A percentile compares a stretch with the other conserved stretches of the same genome.
Conservation (phyloP, 2,888 invertebrate species). For the Carpatolechia fugitivella region DNA sequence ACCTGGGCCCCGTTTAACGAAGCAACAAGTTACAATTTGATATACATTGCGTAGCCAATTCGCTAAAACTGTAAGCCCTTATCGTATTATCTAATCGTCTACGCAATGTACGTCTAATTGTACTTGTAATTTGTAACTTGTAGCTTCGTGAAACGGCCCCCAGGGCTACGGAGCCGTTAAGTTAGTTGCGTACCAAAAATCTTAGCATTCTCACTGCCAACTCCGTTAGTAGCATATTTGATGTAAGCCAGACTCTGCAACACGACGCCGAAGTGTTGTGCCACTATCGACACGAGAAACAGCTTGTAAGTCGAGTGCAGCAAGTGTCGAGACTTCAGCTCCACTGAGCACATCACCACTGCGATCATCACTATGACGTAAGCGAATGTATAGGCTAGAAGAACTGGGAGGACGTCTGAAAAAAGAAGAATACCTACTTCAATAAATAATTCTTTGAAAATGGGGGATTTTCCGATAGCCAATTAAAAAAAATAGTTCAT, state of each 20-base stretch:
- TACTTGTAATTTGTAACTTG: too few species aligned
- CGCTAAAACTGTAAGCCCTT: too few species aligned
- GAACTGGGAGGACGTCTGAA: slow-evolving; percentile 90
- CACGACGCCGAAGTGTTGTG: slow-evolving; percentile 85
- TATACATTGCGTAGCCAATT: too few species aligned
- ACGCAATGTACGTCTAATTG: too few species aligned
- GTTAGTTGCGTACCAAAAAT: slow-evolving; percentile 63
- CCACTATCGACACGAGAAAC: slow-evolving; percentile 84
- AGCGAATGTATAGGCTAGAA: slow-evolving; percentile 85
- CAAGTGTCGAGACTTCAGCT: slow-evolving; percentile 87
- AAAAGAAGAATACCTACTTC: not conserved
- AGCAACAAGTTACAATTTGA: too few species aligned
- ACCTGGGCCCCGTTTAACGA: too few species aligned
- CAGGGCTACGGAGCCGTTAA: too few species aligned
- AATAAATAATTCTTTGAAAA: not conserved
- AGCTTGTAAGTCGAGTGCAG: slow-evolving; percentile 94
- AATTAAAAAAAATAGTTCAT: too few species aligned
- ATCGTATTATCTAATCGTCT: too few species aligned
- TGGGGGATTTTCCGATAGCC: too few species aligned
- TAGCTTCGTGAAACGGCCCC: too few species aligned
- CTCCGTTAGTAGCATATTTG: slow-evolving; percentile 87
- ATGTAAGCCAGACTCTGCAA: slow-evolving; percentile 85
- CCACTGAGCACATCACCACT: slow-evolving; percentile 86
- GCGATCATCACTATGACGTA: slow-evolving; percentile 86
- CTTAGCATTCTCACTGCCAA: slow-evolving; percentile 73